Conservation (phyloP, 2,113 vertebrate species). For the Kryptolebias marmoratus region DNA sequence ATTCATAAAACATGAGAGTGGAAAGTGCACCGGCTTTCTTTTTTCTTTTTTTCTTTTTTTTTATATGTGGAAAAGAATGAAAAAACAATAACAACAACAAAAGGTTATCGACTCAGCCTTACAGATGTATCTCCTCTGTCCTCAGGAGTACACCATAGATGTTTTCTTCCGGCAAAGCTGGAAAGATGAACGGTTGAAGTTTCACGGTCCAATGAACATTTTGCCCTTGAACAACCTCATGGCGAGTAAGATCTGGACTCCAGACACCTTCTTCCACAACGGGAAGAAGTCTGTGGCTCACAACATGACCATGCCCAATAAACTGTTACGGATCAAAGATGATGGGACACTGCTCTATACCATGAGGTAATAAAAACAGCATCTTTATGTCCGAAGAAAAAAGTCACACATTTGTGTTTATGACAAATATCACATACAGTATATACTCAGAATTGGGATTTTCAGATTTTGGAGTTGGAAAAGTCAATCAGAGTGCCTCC, state of each 20-base stretch:
- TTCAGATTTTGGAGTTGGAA: too few relatives aligned
- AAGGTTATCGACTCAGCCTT: background rate
- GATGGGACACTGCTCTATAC: constrained; percentile 96
- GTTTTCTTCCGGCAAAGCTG: constrained; percentile 98
- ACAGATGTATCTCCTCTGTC: constrained; percentile 14
- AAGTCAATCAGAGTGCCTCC: too few relatives aligned
- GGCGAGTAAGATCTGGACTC: constrained; percentile 99
- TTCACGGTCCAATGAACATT: constrained; percentile 97
- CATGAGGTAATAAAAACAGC: constrained; percentile 87
- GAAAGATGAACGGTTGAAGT: constrained; percentile 96
- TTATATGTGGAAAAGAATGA: background rate
- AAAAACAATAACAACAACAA: background rate
- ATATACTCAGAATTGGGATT: background rate
- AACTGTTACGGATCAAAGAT: constrained; percentile 95
- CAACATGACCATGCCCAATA: constrained; percentile 99
- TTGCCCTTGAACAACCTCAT: constrained; percentile 97
- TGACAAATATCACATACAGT: too few relatives aligned
- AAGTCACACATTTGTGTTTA: background rate
- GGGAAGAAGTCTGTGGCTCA: constrained; percentile 99
- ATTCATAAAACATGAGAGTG: background rate
- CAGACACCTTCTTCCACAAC: constrained; percentile 98
- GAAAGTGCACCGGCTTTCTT: background rate
- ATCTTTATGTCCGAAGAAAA: background rate
- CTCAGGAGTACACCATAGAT: constrained; percentile 97
- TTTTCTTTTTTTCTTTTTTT: background rate